Base-by-base conservation (phyloP, 2,797 vertebrate genomes). In the Lycodopsis pacificus region DNA sequence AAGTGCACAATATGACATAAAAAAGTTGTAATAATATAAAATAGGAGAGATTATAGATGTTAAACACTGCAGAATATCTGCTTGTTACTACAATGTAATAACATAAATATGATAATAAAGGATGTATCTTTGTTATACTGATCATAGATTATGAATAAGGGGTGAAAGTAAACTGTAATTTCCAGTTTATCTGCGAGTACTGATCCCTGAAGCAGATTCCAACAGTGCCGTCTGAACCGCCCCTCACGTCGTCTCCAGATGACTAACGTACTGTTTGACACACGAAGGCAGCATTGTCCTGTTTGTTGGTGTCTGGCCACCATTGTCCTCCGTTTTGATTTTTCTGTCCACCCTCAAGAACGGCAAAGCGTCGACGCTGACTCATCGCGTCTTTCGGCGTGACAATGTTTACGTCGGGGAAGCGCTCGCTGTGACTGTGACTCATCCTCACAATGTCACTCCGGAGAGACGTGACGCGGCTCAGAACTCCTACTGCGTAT, bases 351-450 rank as follows among this genome's bases (percentile, higher is more conserved):
- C 15, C 34, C 38, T n/a, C n/a, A 4, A 13, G 65, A 54, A 38
- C 6, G 1, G 5, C 30, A 32, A 32, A 49, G 38, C 53, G 71
- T 14, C 22, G 40, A 4, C 1, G 48, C 65, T 75, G 56, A 73
- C 53, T 81, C 82, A 78, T 61, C 56, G 7, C 17, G 7, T n/a
- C 65, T 58, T 51, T 40, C 1, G 12, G 34, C 12, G 6, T 7
- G 20, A n/a, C 5, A 13, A 0, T 12, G 48, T 54, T 32, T 44
- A 77, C n/a, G 30, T 13, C 46, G 71, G 30, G 73, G 46, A 48
- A 77, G 40, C 1, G 38, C 66, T 20, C 27, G 11, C 58, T 32
- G 61, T 82, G 82, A 91, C 58, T 32, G 61, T 82, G 82, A 91
- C 46, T 88, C 80, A 49, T 15, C 65, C 20, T 62, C 73, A 53